A percentile compares a stretch with the other conserved stretches of the same genome.
These are phyloP conservation scores for Drosophila sucinea DNA, from an alignment of 1,140 invertebrate species.

Conservation along the genomic window DNA sequence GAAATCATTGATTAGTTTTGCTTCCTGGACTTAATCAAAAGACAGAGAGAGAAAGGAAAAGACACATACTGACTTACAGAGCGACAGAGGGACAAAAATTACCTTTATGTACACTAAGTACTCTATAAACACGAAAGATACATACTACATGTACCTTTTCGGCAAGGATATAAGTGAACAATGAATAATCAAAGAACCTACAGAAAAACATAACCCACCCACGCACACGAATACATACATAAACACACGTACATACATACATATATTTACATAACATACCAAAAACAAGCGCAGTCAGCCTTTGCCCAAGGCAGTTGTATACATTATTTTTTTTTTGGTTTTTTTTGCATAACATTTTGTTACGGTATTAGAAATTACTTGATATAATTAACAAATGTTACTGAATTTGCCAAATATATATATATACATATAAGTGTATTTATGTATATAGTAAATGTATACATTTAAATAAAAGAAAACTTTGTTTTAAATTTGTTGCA, in stretches of 20 bases:
- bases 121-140: background rate
- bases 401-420: conserved; percentile 50
- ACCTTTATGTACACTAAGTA: background rate
- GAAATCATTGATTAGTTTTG: no score
- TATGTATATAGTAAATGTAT: conserved; percentile 33
- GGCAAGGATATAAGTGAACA: background rate
- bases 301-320: conserved; percentile 50
- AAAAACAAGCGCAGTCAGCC: conserved; percentile 12
- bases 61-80: background rate
- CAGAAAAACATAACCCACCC: conserved; percentile 43
- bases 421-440: conserved; percentile 21
- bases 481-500: background rate
- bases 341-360: conserved; percentile 40
- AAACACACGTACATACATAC: conserved; percentile 28
- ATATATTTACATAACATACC: conserved; percentile 16
- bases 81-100: background rate
- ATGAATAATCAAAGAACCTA: background rate
- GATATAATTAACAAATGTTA: conserved; percentile 47
- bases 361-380: conserved; percentile 54
- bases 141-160: conserved; percentile 1
- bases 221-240: conserved; percentile 12
- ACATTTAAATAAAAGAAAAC: conserved; percentile 29
- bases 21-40: background rate
- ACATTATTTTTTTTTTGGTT: conserved; percentile 11
- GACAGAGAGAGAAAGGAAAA: no score